phyloP scores from a whole-genome alignment of 2,113 vertebrate species.

The Muscicapa adusta region DNA sequence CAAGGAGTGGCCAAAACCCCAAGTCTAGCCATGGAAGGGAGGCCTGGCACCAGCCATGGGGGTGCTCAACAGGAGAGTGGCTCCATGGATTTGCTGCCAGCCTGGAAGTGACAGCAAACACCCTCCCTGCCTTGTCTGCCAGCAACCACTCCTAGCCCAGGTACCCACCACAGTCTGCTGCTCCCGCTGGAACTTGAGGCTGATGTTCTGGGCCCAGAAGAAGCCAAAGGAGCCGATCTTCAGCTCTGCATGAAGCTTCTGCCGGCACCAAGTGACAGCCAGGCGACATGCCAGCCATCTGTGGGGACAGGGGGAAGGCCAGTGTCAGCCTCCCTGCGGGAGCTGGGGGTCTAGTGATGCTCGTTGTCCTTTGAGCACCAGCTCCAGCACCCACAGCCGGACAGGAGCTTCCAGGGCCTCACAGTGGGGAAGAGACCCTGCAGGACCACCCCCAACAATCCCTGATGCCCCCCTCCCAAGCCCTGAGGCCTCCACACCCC shows the following conservation, averaged over 20 bases:
- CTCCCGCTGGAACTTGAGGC: conserved; percentile 85
- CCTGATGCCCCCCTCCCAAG: fast-evolving
- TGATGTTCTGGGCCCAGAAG: conserved; percentile 87
- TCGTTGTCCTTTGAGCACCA: fast-evolving
- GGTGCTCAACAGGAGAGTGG: not conserved
- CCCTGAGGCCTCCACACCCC: fast-evolving
- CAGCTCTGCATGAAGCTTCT: conserved; percentile 83
- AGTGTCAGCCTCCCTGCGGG: not conserved
- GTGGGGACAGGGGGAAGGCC: not conserved
- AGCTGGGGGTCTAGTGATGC: not conserved
- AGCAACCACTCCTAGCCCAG: fast-evolving
- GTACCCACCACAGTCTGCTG: conserved; percentile 88
- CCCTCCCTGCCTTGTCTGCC: not conserved
- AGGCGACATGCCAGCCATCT: conserved; percentile 87
- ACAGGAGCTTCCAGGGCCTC: not conserved
- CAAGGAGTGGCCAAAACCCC: not conserved
- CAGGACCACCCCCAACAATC: not conserved
- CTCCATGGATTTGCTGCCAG: not conserved
- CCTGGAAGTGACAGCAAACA: not conserved
- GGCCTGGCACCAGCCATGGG: not conserved
- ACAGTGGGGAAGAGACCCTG: not conserved
- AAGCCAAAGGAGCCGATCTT: conserved; percentile 89
- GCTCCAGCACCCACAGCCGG: not conserved
- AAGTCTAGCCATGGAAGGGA: not conserved
- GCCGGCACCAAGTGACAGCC: conserved; percentile 83